Evolutionary conservation across 2,113 vertebrate genomes (phyloP), one percentile per base, ranked within the genome.

Genomic region (Thalassoma bifasciatum): DNA sequence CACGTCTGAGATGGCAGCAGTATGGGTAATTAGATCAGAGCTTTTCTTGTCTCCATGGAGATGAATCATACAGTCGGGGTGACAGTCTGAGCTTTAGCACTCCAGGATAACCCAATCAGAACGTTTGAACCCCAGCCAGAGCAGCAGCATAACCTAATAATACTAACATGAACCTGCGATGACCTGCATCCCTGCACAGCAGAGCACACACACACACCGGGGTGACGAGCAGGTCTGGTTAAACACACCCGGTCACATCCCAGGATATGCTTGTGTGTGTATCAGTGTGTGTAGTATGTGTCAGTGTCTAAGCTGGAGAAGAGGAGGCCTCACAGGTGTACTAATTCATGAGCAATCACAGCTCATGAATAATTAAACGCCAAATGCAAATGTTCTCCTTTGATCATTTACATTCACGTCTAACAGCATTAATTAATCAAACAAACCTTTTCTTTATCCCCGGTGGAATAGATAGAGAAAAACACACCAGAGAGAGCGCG

Each of bases 341-440:
- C 91, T 89, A 85, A 91, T 89, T 91, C 89, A 88, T 83, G 69
- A 85, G 87, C 72, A 81, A 90, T 86, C 42, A 72, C 73, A 58
- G 82, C 87, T 91, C 88, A 90, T 92, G 89, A 92, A 92, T 91
- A 88, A 91, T 92, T 85, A 89, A 91, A 91, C 56, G 12, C 47
- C 16, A 79, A 81, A 91, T 91, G 89, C 88, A 90, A 91, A 93
- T 93, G 61, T 42, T 38, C 76, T 82, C 77, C 86, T 93, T 92
- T 92, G 91, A 92, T 92, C 87, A 91, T 89, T 91, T 88, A 79
- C 84, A 86, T 91, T 91, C 79, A 83, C 75, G 90, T 92, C 87
- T 91, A 91, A 91, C 88, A 89, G 89, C 87, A 92, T 92, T 93
- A 91, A 93, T 92, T 93, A 92, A 93, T 91, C 85, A 92, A 93